Conservation (phyloP, 2,888 invertebrate genomes). For the Meiosimyza decipiens region DNA sequence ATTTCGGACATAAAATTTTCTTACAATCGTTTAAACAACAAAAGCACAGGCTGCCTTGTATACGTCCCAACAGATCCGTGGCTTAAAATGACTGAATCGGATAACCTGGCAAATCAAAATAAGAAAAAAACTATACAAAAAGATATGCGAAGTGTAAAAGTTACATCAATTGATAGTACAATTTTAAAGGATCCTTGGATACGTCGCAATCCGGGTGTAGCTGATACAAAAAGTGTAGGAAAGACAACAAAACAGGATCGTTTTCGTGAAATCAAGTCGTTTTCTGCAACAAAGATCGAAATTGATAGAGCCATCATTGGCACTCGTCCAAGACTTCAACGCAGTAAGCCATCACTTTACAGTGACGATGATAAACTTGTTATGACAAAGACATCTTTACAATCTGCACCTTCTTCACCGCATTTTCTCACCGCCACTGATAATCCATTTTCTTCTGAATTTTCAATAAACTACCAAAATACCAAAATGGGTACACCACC, state of each 20-base stretch:
- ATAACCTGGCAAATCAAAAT: slow-evolving; percentile 35
- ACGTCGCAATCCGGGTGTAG: slow-evolving; percentile 47
- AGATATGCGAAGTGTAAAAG: slow-evolving; percentile 6
- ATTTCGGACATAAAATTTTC: slow-evolving; percentile 54
- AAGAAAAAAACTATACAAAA: slow-evolving; percentile 27
- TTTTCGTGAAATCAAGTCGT: slow-evolving; percentile 54
- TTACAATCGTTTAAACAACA: slow-evolving; percentile 54
- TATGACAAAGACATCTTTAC: slow-evolving; percentile 39
- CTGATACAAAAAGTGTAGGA: slow-evolving; percentile 28
- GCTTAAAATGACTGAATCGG: slow-evolving; percentile 59
- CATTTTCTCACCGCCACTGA: slow-evolving; percentile 50
- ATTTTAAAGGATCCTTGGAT: slow-evolving; percentile 59
- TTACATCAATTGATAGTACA: background rate
- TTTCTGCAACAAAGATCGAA: slow-evolving; percentile 53
- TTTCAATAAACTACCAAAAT: slow-evolving; percentile 35
- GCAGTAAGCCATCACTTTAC: slow-evolving; percentile 51
- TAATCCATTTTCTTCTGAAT: slow-evolving; percentile 48
- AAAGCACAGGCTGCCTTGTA: slow-evolving; percentile 62
- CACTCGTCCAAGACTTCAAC: slow-evolving; percentile 52
- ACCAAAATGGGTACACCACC: slow-evolving; percentile 34
- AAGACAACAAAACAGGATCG: slow-evolving; percentile 46
- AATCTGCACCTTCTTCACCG: slow-evolving; percentile 60
- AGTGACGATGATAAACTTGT: slow-evolving; percentile 48
- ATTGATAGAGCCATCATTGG: slow-evolving; percentile 39
- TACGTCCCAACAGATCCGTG: slow-evolving; percentile 65